Evolutionary conservation across 2,797 vertebrate species (phyloP).

Genomic region (Myotis findleyi): DNA sequence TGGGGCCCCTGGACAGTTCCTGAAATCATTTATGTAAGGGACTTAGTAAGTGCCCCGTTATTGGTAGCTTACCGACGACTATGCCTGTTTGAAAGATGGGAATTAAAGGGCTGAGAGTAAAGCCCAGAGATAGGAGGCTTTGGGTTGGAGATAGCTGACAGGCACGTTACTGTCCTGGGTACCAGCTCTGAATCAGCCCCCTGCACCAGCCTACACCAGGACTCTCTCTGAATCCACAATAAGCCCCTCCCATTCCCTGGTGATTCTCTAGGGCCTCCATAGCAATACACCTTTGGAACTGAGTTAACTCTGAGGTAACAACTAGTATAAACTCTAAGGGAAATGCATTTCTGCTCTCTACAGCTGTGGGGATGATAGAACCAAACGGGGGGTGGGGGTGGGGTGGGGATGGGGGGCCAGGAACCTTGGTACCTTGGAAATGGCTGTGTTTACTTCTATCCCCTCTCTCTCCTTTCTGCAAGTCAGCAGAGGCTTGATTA

Average conservation of each 20-base stretch:
- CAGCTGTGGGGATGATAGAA: background rate
- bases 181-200: background rate
- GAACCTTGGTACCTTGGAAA: background rate
- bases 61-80: background rate
- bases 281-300: background rate
- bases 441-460: background rate
- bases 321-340: background rate
- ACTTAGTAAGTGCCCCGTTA: background rate
- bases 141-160: background rate
- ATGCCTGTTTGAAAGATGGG: background rate
- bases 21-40: background rate
- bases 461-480: background rate
- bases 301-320: background rate
- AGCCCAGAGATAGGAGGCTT: background rate
- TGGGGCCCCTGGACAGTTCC: background rate
- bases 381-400: no score
- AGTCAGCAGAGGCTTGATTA: constrained; percentile 36
- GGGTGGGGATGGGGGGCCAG: no score
- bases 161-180: background rate
- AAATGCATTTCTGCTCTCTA: constrained; percentile 18
- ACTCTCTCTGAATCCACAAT: background rate
- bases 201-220: background rate
- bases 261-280: background rate
- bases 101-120: background rate
- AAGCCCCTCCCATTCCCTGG: background rate